Evolutionary conservation across 2,113 vertebrate genomes (phyloP), one percentile per base, ranked within the genome.

Genomic region (Oophaga pumilio): DNA sequence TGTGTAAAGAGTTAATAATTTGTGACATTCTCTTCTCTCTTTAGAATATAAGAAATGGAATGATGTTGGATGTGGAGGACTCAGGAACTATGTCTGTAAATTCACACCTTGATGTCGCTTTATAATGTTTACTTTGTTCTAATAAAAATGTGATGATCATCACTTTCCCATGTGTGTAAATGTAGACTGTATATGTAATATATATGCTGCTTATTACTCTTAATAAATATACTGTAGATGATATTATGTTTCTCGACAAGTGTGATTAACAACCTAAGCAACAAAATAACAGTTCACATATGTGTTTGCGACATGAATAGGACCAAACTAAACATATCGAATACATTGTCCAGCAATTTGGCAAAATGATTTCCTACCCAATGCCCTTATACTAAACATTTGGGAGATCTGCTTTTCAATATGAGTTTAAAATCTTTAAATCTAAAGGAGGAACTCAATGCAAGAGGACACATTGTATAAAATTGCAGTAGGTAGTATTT

Each of bases 1-100:
- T 33, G 49, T 52, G 73, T 52, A 76, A 76, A 52, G 28, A 18
- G 1, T 15, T 78, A 8, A 26, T 28, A 12, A 28, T 12, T 33
- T 60, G 8, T 71, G 15, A 26, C 33, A 15, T 33, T 49, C 50
- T 74, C 33, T 64, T 59, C 11, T 82, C 15, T 77, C 24, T 56
- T 77, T 33, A 88, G 87, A 84, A 53, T 88, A 88, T 84, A 88
- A 88, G 71, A 88, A 88, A 66, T 88, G 87, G 87, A 88, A 88
- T 24, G 87, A 88, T 88, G 87, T 77, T 18, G 81, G 49, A n/a
- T 88, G 87, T 64, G 69, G 71, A 68, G 80, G 69, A 56, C 53
- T 20, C n/a, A 74, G 52, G 50, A 88, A 77, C 73, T 88, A 76
- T 83, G 87, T 88, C 59, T 88, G 87, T 84, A 88, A 88, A 88